phyloP scores from a whole-genome alignment of 2,113 vertebrate species.

The Reinhardtius hippoglossoides region DNA sequence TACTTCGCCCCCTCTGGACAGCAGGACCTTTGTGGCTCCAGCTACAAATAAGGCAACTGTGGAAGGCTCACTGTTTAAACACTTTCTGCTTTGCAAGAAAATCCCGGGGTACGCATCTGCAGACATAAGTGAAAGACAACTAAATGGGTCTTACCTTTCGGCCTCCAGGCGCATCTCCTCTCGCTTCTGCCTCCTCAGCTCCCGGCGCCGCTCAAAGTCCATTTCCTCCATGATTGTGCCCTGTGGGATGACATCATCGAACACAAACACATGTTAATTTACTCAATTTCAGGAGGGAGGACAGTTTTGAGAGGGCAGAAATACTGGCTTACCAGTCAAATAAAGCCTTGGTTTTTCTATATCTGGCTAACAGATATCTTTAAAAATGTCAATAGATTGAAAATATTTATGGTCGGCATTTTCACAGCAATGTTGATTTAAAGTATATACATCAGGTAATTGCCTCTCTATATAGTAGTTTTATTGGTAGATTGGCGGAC shows the following conservation, averaged over 20 bases:
- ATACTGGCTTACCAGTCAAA: background rate
- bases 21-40: background rate
- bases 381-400: too few species aligned
- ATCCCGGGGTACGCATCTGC: background rate
- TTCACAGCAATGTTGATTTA: too few species aligned
- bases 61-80: background rate
- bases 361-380: background rate
- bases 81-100: conserved; percentile 24
- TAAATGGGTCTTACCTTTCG: conserved; percentile 86
- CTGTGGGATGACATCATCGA: conserved; percentile 61
- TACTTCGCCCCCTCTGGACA: conserved; percentile 12
- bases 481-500: too few species aligned
- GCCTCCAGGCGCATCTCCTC: conserved; percentile 98
- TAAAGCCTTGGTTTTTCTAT: background rate
- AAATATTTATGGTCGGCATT: too few species aligned
- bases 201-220: conserved; percentile 96
- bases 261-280: conserved; percentile 49
- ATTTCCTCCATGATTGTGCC: conserved; percentile 89
- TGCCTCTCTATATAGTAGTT: background rate
- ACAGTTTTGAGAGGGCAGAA: background rate
- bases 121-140: background rate
- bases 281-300: conserved; percentile 12
- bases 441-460: too few species aligned
- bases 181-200: conserved; percentile 96
- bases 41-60: conserved; percentile 12